Conservation (phyloP, 2,888 invertebrate species). For the Parelbella ahira region DNA sequence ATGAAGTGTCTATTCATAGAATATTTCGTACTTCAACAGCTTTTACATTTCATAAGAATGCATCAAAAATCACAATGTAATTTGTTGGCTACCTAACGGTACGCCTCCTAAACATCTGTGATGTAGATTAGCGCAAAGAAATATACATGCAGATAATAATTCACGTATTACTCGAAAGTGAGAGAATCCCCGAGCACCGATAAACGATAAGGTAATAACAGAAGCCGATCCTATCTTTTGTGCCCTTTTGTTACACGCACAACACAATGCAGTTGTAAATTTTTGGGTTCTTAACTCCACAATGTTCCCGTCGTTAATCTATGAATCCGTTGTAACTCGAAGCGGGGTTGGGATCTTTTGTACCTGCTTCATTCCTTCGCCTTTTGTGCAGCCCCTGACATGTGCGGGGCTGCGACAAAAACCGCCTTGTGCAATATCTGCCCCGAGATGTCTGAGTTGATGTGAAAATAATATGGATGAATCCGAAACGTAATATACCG, state of each 20-base stretch:
- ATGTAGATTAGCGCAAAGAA: conserved; percentile 40
- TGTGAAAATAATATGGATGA: conserved; percentile 64
- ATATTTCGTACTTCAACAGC: conserved; percentile 1
- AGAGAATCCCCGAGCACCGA: conserved; percentile 65
- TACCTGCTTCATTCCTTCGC: conserved; percentile 65
- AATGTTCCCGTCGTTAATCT: conserved; percentile 77
- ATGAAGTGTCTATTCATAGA: too few species aligned
- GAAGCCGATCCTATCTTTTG: conserved; percentile 75
- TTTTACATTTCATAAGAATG: conserved; percentile 7
- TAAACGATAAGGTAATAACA: conserved; percentile 77
- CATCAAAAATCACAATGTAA: conserved; percentile 36
- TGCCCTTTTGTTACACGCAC: conserved; percentile 60
- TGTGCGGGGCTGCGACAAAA: conserved; percentile 69
- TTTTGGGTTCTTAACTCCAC: conserved; percentile 78
- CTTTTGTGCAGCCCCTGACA: conserved; percentile 69
- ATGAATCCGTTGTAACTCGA: conserved; percentile 73
- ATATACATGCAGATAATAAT: conserved; percentile 54
- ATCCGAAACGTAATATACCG: conserved; percentile 52
- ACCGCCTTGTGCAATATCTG: conserved; percentile 72
- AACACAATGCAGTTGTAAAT: conserved; percentile 78
- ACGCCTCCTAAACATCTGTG: conserved; percentile 72
- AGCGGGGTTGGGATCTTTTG: conserved; percentile 68
- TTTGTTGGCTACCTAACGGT: conserved; percentile 64
- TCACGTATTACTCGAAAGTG: conserved; percentile 71
- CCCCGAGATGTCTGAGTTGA: conserved; percentile 55